Evolutionary conservation across 2,113 vertebrate species (phyloP), one percentile per base, ranked within the genome.

Genomic region (Psittacus erithacus): DNA sequence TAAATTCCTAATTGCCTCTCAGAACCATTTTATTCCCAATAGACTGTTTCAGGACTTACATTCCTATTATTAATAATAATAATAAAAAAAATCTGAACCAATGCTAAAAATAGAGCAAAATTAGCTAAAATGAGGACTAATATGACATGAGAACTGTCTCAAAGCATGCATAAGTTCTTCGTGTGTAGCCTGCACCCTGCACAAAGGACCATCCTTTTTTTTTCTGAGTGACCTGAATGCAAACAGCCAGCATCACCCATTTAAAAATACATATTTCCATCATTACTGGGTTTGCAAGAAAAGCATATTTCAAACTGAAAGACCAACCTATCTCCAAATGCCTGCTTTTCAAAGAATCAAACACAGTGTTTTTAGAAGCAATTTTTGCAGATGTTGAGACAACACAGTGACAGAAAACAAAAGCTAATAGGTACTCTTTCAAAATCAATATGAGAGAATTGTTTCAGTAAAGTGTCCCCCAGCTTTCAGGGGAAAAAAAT

Each of bases 341-440:
- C 18, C 8, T 64, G 4, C 44, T 95, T 84, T 96, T 60, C 68
- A 70, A 75, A 78, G 62, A 75, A 49, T 74, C 28, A 82, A 81
- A 71, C n/a, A 24, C 69, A 24, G 39, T 86, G 41, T 81, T 69
- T 86, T 97, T 85, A 94, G 88, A 88, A 86, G 44, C 46, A 79
- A 90, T 93, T 94, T 93, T 86, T 88, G 47, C 81, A 86, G 74
- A 55, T 93, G 67, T 89, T 92, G 87, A 95, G 88, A 92, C 88
- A 94, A 80, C 57, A 80, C 16, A n/a, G 65, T 55, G 78, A 79
- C 63, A 77, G 78, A 95, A 96, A 88, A 92, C 50, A 92, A 90
- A 96, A 92, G 74, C 24, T 93, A 96, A 93, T 71, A 75, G 44
- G 39, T 80, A 74, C 23, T 60, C 25, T 88, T 91, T 93, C 44